Conservation (phyloP, 2,888 invertebrate species). For the Agriotes lineatus region DNA sequence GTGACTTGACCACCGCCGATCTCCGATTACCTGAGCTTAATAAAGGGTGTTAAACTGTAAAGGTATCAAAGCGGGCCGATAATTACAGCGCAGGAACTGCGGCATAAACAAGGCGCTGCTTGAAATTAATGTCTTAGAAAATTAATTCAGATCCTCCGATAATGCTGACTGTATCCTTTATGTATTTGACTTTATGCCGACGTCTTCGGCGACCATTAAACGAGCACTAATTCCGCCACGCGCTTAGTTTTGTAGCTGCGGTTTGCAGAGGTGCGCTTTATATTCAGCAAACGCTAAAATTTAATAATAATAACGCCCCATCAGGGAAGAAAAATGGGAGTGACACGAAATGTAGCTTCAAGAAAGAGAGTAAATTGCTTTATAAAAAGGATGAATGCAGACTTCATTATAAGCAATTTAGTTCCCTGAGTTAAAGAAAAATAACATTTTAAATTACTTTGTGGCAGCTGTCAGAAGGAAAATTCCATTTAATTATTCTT, state of each 20-base stretch:
- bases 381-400: slow-evolving; percentile 21
- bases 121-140: slow-evolving; percentile 33
- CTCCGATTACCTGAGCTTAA: background rate
- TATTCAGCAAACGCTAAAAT: slow-evolving; percentile 8
- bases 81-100: slow-evolving; percentile 22
- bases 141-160: slow-evolving; percentile 32
- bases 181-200: slow-evolving; percentile 12
- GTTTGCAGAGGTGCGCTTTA: no score
- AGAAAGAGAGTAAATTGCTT: slow-evolving; percentile 18
- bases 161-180: slow-evolving; percentile 17
- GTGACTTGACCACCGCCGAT: slow-evolving; percentile 13
- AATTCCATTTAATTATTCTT: slow-evolving; percentile 28
- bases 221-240: no score
- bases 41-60: slow-evolving; percentile 11
- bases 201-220: no score
- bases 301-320: slow-evolving; percentile 8
- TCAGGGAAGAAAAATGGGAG: slow-evolving; percentile 9
- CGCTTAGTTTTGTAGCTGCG: no score
- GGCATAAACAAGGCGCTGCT: slow-evolving; percentile 31
- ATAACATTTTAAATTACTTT: slow-evolving; percentile 29
- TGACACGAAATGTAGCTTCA: slow-evolving; percentile 3
- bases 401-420: slow-evolving; percentile 29
- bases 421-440: slow-evolving; percentile 27
- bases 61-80: background rate
- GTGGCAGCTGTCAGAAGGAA: slow-evolving; percentile 30